A percentile compares a stretch with the other conserved stretches of the same genome.
Conservation (phyloP, 2,888 invertebrate genomes). For the Ethmia dodecea region DNA sequence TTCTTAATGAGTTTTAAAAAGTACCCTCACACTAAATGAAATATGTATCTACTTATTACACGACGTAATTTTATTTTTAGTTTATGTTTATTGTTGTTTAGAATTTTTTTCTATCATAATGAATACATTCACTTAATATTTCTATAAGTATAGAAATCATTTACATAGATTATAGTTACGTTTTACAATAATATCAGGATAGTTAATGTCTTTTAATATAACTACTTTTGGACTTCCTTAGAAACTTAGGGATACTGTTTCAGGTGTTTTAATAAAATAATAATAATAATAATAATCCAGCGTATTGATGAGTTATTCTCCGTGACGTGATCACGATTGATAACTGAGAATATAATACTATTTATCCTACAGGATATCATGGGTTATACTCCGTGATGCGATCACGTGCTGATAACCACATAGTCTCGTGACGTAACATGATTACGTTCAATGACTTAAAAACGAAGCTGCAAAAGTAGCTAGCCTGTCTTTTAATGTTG, state of each 20-base stretch:
- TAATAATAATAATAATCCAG: neutral
- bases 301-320: neutral
- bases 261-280: too few species aligned
- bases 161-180: too few species aligned
- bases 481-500: neutral
- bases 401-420: slow-evolving; percentile 5
- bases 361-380: neutral
- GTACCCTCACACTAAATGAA: too few species aligned
- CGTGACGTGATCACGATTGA: slow-evolving; percentile 1
- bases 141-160: too few species aligned
- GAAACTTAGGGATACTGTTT: neutral
- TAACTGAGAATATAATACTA: neutral
- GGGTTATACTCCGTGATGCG: slow-evolving; percentile 7
- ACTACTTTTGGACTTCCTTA: neutral
- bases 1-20: too few species aligned
- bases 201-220: neutral
- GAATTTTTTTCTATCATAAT: too few species aligned
- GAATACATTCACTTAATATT: too few species aligned
- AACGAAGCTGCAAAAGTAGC: neutral
- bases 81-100: too few species aligned
- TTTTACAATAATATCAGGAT: neutral
- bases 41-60: too few species aligned
- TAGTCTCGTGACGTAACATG: slow-evolving; percentile 7
- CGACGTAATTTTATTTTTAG: too few species aligned
- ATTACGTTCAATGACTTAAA: slow-evolving; percentile 6